phyloP scores from a whole-genome alignment of 2,113 vertebrate species.

The Pimephales promelas region DNA sequence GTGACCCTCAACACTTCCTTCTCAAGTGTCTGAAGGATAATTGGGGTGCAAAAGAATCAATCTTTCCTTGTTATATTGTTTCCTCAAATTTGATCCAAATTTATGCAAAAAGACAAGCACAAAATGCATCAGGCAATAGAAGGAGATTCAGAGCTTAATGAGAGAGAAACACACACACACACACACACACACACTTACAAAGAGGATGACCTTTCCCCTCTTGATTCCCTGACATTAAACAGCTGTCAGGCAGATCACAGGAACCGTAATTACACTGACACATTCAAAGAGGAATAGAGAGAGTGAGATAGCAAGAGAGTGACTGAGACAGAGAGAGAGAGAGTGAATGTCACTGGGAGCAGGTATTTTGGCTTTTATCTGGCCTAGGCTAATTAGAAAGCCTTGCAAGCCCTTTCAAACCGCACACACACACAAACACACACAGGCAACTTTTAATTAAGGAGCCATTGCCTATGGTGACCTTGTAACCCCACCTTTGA shows the following conservation, averaged over 20 bases:
- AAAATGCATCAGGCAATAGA: slow-evolving; percentile 24
- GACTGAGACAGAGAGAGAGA: slow-evolving; percentile 16
- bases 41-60: background rate
- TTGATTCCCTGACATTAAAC: slow-evolving; percentile 60
- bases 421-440: slow-evolving; percentile 20
- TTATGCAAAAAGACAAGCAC: background rate
- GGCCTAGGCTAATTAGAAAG: slow-evolving; percentile 58
- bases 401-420: slow-evolving; percentile 36
- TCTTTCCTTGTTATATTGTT: slow-evolving; percentile 11
- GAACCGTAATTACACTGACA: slow-evolving; percentile 59
- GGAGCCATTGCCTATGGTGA: slow-evolving; percentile 41
- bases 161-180: slow-evolving; percentile 10
- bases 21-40: slow-evolving; percentile 28
- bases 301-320: slow-evolving; percentile 22
- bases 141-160: slow-evolving; percentile 18
- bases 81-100: slow-evolving; percentile 5
- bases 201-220: slow-evolving; percentile 48
- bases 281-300: slow-evolving; percentile 52
- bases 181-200: slow-evolving; percentile 33
- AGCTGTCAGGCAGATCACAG: slow-evolving; percentile 58
- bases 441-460: slow-evolving; percentile 52
- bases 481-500: slow-evolving; percentile 42
- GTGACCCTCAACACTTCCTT: background rate
- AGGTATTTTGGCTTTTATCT: slow-evolving; percentile 56
- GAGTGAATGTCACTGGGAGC: slow-evolving; percentile 51